Percentiles rank a stretch among this genome's conserved stretches.
These are phyloP conservation scores for Anthopleura sola DNA, from an alignment of 64 coral and sea anemone species.

Conservation along the genomic window DNA sequence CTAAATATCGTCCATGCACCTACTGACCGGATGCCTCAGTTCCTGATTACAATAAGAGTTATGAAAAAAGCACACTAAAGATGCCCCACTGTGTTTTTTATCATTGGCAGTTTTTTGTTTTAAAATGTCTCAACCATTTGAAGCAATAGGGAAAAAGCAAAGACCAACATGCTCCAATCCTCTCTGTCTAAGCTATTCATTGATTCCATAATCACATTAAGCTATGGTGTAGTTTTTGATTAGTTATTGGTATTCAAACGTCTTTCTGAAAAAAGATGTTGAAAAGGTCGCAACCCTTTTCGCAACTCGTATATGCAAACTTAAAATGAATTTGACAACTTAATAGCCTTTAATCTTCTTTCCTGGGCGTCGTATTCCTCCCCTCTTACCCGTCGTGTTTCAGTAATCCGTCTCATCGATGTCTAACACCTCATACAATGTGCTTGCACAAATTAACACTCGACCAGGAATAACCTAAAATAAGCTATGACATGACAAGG, in stretches of 20 bases:
- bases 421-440: neutral
- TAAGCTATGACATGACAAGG: too few species aligned
- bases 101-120: neutral
- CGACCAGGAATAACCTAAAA: neutral
- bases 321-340: neutral
- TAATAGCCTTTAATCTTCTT: neutral
- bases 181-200: too few species aligned
- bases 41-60: neutral
- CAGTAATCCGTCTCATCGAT: neutral
- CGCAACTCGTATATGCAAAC: too few species aligned
- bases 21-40: neutral
- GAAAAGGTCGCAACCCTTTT: too few species aligned
- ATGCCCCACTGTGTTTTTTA: neutral
- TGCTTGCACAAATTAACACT: neutral
- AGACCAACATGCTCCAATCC: too few species aligned
- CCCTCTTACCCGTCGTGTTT: neutral
- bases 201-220: too few species aligned
- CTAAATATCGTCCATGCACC: too few species aligned
- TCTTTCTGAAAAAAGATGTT: too few species aligned
- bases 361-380: neutral
- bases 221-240: too few species aligned
- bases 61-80: neutral
- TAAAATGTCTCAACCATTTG: too few species aligned
- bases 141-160: too few species aligned
- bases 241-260: too few species aligned